phyloP scores from a whole-genome alignment of 2,888 invertebrate genomes.

The Meiosimyza decipiens region DNA sequence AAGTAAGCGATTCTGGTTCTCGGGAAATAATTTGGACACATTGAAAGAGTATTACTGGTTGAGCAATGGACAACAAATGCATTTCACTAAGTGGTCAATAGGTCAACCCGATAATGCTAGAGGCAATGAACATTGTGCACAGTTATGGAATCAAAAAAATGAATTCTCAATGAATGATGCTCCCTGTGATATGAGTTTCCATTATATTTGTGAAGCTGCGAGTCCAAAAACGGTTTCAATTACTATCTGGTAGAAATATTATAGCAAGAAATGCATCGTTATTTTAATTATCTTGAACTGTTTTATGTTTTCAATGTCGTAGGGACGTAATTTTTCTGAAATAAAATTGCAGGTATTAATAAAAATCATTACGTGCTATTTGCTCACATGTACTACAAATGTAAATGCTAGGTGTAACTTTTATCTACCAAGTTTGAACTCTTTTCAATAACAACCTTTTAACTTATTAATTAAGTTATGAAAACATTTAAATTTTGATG shows the following conservation, averaged over 20 bases:
- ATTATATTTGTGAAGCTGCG: conserved; percentile 23
- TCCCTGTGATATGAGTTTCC: background rate
- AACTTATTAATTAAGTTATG: too few relatives aligned
- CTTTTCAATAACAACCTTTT: too few relatives aligned
- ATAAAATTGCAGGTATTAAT: too few relatives aligned
- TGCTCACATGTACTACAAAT: too few relatives aligned
- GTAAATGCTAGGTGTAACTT: too few relatives aligned
- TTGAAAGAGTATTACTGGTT: conserved; percentile 56
- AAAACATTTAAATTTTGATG: too few relatives aligned
- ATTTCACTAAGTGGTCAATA: conserved; percentile 53
- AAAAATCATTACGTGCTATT: too few relatives aligned
- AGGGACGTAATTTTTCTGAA: too few relatives aligned
- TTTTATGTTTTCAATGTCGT: too few relatives aligned
- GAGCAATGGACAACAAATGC: conserved; percentile 53
- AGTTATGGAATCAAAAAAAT: conserved; percentile 7
- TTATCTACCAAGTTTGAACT: too few relatives aligned
- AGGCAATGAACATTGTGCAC: conserved; percentile 20
- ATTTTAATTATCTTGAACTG: too few relatives aligned
- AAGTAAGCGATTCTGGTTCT: background rate
- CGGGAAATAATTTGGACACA: conserved; percentile 53
- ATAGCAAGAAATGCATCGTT: too few relatives aligned
- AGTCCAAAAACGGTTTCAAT: background rate
- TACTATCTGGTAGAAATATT: conserved; percentile 7
- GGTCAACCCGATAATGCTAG: conserved; percentile 50
- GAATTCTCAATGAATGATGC: conserved; percentile 23